Conservation (phyloP, 2,113 vertebrate species). For the Erythrolamprus reginae region DNA sequence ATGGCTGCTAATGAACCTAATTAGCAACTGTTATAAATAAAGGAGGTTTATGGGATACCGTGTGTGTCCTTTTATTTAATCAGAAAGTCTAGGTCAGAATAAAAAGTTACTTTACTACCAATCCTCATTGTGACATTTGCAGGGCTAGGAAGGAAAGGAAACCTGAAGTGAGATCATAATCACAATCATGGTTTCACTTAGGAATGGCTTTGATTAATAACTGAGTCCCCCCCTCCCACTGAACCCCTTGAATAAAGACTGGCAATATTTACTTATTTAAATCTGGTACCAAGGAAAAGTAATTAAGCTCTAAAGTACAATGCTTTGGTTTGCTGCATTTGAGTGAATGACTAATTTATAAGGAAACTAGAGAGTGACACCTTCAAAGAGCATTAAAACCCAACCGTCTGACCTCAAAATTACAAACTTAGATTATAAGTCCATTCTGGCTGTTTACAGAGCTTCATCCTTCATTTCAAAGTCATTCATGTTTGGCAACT, state of each 20-base stretch:
- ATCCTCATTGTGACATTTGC: neutral
- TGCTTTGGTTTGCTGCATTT: neutral
- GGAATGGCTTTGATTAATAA: neutral
- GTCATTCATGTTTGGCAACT: neutral
- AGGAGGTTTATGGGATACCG: too few relatives aligned
- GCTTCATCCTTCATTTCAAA: neutral
- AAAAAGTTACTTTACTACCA: neutral
- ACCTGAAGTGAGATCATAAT: neutral
- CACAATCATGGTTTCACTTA: neutral
- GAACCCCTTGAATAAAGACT: neutral
- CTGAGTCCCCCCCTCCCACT: neutral
- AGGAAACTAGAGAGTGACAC: neutral
- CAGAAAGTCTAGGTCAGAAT: too few relatives aligned
- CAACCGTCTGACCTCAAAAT: neutral
- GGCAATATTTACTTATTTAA: neutral
- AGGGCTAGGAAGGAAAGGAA: neutral
- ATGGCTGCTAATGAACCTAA: too few relatives aligned
- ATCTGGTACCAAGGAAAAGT: neutral
- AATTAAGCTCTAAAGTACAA: neutral
- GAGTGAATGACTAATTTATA: neutral
- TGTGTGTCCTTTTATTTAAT: too few relatives aligned
- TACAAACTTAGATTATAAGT: neutral
- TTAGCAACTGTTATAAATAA: too few relatives aligned
- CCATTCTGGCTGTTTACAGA: neutral
- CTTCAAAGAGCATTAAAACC: neutral